Base-by-base conservation (phyloP, 2,888 invertebrate species). In the Amphimallon solstitiale region DNA sequence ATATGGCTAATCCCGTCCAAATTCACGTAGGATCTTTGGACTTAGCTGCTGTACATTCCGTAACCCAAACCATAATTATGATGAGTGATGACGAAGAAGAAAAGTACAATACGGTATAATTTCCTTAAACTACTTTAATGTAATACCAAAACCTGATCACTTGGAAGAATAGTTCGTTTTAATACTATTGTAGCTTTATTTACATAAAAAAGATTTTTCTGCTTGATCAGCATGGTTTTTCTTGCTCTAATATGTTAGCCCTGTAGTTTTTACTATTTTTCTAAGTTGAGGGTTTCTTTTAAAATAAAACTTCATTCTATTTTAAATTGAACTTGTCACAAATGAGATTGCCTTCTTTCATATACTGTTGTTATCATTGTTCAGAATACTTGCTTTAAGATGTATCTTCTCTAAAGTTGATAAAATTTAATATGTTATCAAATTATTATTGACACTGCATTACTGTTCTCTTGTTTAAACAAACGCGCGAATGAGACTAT, bases 1-100 rank as follows among this genome's bases (percentile, higher is more conserved):
- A 97, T 78, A 94, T 95, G 91, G 90, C 87, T 62, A 89, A 96
- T 80, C 97, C 97, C 0, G 87, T 97, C 59, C 94, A 96, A 82
- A 92, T 97, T 0, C 93, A 91, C 80, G 92, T 98, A 19, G 97
- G 97, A 0, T 89, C 91, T 52, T 85, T 91, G 37, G 97, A 98
- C 82, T 85, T 98, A 71, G 92, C 94, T 2, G 95, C 97, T 4
- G 93, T 93, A 0, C 94, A 96, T 76, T 90, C 92, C 4, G 97
- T 98, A 0, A 88, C 87, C 6, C 97, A 97, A 80, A 85, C 87
- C 43, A 87, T 97, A 64, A 84, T 90, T 71, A 80, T 94, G 15
- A 81, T 94, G 17, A 92, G 93, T 71, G 85, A 87, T 46, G 67
- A 67, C 34, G 86, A 87, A 1, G 85, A 85, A 0, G 87, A 88